Evolutionary conservation across 2,888 invertebrate species (phyloP).

Genomic region (Drepanosiphum platanoidis): DNA sequence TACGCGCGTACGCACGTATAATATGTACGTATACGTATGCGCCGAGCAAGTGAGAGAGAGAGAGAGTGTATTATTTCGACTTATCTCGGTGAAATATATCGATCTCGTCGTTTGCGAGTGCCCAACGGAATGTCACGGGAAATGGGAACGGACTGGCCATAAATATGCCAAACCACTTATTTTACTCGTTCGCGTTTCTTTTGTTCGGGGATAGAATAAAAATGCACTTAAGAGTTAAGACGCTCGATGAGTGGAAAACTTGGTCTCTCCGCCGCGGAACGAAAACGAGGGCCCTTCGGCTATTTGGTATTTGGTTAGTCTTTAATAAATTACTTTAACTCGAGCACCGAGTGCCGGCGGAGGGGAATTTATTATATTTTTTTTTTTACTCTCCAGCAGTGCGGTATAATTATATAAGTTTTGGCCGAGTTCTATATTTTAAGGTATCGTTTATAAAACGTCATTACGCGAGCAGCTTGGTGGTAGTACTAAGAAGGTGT

Average conservation of each 20-base stretch:
- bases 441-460: slow-evolving; percentile 11
- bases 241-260: neutral
- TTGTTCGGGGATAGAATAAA: slow-evolving; percentile 10
- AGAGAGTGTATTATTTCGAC: neutral
- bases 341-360: neutral
- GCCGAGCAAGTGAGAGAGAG: too few species aligned
- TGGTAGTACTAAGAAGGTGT: neutral
- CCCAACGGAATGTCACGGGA: neutral
- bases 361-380: neutral
- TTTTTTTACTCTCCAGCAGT: neutral
- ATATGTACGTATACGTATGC: too few species aligned
- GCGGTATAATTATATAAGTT: slow-evolving; percentile 26
- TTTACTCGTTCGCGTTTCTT: neutral
- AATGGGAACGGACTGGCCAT: neutral
- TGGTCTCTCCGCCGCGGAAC: neutral
- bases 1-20: neutral
- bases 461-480: neutral
- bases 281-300: slow-evolving; percentile 23
- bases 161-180: slow-evolving; percentile 25
- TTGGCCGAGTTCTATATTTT: slow-evolving; percentile 28
- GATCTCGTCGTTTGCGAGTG: neutral
- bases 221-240: slow-evolving; percentile 21
- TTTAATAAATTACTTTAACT: slow-evolving; percentile 49
- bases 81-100: neutral
- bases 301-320: slow-evolving; percentile 54